Evolutionary conservation across 2,113 vertebrate genomes (phyloP), one percentile per base, ranked within the genome.

Genomic region (Talpa occidentalis): DNA sequence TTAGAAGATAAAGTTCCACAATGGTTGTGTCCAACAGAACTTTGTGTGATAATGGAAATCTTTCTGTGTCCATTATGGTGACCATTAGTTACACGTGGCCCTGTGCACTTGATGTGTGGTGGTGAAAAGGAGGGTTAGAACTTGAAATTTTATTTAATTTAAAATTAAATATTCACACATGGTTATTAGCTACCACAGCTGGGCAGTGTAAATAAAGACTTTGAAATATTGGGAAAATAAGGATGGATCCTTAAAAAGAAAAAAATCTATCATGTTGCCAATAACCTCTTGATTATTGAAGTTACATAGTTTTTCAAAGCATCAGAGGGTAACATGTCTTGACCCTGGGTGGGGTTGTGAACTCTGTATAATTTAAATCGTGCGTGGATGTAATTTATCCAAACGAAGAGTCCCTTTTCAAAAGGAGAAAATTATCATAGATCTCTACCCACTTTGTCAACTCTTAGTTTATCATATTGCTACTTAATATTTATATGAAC

Each of bases 91-190:
- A 17, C 17, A 2, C 4, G 8, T 76, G 62, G 19, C 59, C 24
- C 14, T 28, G 3, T 32, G 6, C 6, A 24, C 28, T 35, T 70
- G 16, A 11, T 17, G 28, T 30, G 22, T 49, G 74, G 35, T 35
- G 77, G 19, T 52, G 32, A 30, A 42, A 44, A 0, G 30, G 59
- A 0, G 30, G 59, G 91, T 47, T 3, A 67, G 37, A 81, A 72
- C 49, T 52, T 42, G n/a, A 54, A 12, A 54, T 59, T 90, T 72
- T 44, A 93, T 52, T 90, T 73, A 82, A 72, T 81, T 72, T 79
- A 47, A 91, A 83, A 84, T 91, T 67, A 90, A 93, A 56, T 52
- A 89, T 72, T 62, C 37, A 84, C 7, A 69, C 14, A n/a, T 72
- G 60, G 19, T 56, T 74, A 85, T 22, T 59, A 28, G 62, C 64